Conservation (phyloP, 2,797 vertebrate species). For the Danionella dracula region DNA sequence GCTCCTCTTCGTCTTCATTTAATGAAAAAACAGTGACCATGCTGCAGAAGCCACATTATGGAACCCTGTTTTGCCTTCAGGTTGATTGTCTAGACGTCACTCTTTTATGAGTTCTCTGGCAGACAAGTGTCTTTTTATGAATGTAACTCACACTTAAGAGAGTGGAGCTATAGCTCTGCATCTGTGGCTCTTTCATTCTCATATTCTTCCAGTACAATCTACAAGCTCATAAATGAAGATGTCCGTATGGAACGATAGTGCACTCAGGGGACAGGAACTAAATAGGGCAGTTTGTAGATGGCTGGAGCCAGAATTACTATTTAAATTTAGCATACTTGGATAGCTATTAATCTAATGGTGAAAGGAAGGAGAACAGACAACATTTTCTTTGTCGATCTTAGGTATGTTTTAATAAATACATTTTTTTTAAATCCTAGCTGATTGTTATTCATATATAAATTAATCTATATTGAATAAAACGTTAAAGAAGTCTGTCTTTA, state of each 20-base stretch:
- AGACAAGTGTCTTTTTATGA: conserved; percentile 10
- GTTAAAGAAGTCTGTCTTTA: no score
- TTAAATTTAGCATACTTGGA: conserved; percentile 34
- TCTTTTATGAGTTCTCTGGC: no score
- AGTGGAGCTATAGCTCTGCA: neutral
- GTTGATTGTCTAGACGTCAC: no score
- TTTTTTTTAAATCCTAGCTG: no score
- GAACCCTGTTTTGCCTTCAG: no score
- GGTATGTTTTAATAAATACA: no score
- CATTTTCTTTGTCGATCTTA: no score
- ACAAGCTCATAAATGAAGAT: conserved; percentile 18
- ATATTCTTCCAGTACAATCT: conserved; percentile 9
- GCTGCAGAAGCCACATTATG: neutral
- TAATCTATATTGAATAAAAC: no score
- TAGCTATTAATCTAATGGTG: conserved; percentile 30
- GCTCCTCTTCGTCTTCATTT: conserved; percentile 8
- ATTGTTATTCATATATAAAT: no score
- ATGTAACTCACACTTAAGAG: conserved; percentile 22
- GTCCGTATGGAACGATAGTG: neutral
- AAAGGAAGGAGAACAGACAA: conserved; percentile 14
- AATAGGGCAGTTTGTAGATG: conserved; percentile 44
- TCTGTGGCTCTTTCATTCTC: neutral
- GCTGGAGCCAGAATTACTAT: conserved; percentile 40
- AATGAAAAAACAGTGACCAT: conserved; percentile 6
- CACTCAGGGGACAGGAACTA: conserved; percentile 36